Conservation (phyloP, 1,140 invertebrate genomes). For the Eurosta solidaginis region DNA sequence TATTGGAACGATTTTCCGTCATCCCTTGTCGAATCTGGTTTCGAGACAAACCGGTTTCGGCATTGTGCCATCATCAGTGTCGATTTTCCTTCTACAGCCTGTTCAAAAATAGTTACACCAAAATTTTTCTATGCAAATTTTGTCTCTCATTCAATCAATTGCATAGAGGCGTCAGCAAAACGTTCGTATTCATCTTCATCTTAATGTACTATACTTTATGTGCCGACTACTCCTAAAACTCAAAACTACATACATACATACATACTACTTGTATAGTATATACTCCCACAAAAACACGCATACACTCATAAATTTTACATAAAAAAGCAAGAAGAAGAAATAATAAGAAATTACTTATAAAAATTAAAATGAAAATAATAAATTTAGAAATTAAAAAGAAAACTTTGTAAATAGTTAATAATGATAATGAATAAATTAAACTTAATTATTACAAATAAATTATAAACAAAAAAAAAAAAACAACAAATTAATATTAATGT, state of each 20-base stretch:
- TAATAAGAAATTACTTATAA: conserved; percentile 26
- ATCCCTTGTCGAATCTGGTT: too few species aligned
- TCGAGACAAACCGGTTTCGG: too few species aligned
- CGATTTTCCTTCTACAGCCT: too few species aligned
- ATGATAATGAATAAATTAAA: conserved; percentile 24
- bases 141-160: too few species aligned
- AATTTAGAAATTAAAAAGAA: conserved; percentile 13
- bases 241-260: background rate
- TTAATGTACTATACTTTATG: too few species aligned
- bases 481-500: conserved; percentile 33
- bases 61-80: too few species aligned
- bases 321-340: conserved; percentile 5
- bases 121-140: too few species aligned
- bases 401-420: conserved; percentile 28
- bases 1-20: too few species aligned
- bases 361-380: conserved; percentile 7
- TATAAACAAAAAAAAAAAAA: background rate
- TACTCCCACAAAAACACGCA: background rate
- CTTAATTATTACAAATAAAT: conserved; percentile 30
- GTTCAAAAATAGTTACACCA: too few species aligned
- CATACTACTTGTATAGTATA: background rate
- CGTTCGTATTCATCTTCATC: too few species aligned
- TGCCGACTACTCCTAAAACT: too few species aligned
- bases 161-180: too few species aligned
- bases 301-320: conserved; percentile 1